Base-by-base conservation (phyloP, 2,888 invertebrate species). In the Pseudococcus longispinus region DNA sequence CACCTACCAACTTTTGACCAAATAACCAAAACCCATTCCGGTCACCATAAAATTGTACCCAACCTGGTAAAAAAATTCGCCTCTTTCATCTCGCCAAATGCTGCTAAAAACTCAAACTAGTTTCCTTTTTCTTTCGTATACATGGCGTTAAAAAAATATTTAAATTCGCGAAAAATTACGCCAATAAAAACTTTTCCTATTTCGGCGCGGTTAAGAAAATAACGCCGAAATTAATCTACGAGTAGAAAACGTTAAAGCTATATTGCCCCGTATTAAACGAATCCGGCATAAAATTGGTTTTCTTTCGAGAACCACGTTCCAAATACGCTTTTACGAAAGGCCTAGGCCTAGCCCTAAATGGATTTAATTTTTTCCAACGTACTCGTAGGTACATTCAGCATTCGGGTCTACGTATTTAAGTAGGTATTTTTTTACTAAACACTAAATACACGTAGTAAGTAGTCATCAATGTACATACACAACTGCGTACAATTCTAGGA, bases 141-240 rank as follows among this genome's bases (percentile, higher is more conserved):
- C 23, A 15, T 23, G 9, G 60, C 23, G 11, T 23, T 60, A 6
- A 60, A 60, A 60, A 60, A 60, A 60, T 60, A 60, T 60, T 60
- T 60, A 60, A 60, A 60, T 60, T 60, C 60, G 60, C 60, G 60
- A 60, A 60, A 60, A 60, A 60, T 23, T 9, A 60, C 60, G 23
- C 60, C 60, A 60, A 60, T 60, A 60, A 60, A 60, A 60, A 60
- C 60, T 60, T 60, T 60, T 60, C 60, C 60, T 60, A 60, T 60
- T 60, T 60, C 60, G 60, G 9, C 23, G 20, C 60, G 20, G 60
- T 60, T 60, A 60, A 60, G 60, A 23, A 60, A 60, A 60, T 23
- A 60, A 60, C 60, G 23, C 60, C 60, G 23, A 60, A 60, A 60
- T 60, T 60, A 60, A 60, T 20, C 60, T 60, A 60, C 60, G 60